These are phyloP conservation scores for Urocolius indicus DNA, from an alignment of 2,113 vertebrate genomes.

Conservation along the genomic window DNA sequence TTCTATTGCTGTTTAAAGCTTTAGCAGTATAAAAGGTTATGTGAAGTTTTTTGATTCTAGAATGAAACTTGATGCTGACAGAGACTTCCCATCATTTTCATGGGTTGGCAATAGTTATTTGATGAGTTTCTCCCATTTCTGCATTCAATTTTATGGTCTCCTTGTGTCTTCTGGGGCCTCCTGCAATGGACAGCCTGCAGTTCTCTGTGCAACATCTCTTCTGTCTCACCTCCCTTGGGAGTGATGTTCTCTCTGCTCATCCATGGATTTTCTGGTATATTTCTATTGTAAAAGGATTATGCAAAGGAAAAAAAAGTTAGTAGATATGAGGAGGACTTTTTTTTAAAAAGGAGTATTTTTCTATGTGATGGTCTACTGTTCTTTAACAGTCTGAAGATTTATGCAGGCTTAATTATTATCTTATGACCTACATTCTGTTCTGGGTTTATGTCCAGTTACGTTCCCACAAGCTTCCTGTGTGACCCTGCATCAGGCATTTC, in stretches of 20 bases:
- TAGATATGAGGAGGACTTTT: not conserved
- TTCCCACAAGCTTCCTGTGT: slow-evolving; percentile 44
- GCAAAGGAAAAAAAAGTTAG: not conserved
- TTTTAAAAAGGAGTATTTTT: not conserved
- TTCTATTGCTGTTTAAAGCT: not conserved
- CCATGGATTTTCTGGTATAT: not conserved
- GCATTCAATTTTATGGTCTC: not conserved
- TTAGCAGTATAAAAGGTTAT: not conserved
- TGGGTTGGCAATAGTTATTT: not conserved
- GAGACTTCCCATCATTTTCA: not conserved
- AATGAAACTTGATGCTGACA: not conserved
- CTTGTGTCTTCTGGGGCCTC: not conserved
- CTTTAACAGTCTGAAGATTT: not conserved
- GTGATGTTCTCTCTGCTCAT: not conserved
- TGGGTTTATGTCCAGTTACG: not conserved
- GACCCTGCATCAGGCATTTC: slow-evolving; percentile 21
- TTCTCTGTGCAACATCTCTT: not conserved
- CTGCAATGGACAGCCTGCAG: not conserved
- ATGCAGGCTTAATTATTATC: not conserved
- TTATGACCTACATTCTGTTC: not conserved
- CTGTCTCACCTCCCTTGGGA: not conserved
- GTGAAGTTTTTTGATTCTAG: not conserved
- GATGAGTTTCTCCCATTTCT: not conserved
- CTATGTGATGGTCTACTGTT: not conserved
- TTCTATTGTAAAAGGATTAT: not conserved